These are phyloP conservation scores for Lepas anatifera DNA, from an alignment of 2,888 invertebrate species.

Conservation along the genomic window DNA sequence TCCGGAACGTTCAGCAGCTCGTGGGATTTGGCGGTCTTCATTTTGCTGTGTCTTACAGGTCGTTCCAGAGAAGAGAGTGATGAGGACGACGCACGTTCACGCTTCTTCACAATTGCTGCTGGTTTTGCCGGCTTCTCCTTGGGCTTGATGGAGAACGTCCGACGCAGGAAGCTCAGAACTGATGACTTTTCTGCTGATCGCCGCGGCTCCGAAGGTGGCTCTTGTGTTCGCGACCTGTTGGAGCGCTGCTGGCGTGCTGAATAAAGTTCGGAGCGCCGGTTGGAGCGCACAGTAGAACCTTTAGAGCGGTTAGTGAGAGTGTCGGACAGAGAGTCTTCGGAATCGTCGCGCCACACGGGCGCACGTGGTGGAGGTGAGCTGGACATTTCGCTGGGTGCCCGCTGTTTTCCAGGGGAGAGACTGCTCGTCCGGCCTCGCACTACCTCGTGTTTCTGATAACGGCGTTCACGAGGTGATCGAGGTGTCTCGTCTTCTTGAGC, in stretches of 20 bases:
- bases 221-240: not conserved
- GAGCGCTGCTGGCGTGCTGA: not conserved
- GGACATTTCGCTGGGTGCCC: not conserved
- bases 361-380: not conserved
- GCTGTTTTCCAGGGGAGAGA: not conserved
- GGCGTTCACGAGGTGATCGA: not conserved
- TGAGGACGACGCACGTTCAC: not conserved
- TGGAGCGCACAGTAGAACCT: not conserved
- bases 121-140: not conserved
- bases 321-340: not conserved
- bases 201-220: not conserved
- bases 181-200: not conserved
- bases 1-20: not conserved
- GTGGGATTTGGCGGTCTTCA: slow-evolving; percentile 3
- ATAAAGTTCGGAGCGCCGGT: not conserved
- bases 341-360: not conserved
- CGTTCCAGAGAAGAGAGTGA: not conserved
- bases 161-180: not conserved
- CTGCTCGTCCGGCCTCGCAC: not conserved
- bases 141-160: not conserved
- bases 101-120: not conserved
- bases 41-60: not conserved
- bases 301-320: not conserved
- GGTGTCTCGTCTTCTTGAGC: not conserved
- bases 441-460: not conserved